phyloP scores from a whole-genome alignment of 2,113 vertebrate genomes.

The Dendrocopos noguchii region DNA sequence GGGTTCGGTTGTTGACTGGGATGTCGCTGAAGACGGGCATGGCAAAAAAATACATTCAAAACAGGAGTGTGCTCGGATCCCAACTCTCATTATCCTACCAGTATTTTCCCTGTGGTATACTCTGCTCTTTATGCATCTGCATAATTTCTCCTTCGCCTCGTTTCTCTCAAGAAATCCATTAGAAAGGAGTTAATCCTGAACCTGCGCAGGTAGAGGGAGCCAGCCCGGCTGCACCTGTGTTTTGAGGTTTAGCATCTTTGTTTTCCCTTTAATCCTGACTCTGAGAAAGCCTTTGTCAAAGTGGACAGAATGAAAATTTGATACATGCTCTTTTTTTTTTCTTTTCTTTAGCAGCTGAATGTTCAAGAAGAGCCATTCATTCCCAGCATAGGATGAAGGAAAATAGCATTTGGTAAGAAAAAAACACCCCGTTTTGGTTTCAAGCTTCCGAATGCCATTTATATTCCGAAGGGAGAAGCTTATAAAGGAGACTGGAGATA shows the following conservation, averaged over 20 bases:
- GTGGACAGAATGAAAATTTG: conserved; percentile 24
- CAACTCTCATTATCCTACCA: conserved; percentile 1
- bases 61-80: neutral
- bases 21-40: neutral
- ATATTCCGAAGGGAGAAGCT: neutral
- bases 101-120: neutral
- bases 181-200: neutral
- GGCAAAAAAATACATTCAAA: neutral
- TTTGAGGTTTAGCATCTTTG: neutral
- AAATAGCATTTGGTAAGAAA: conserved; percentile 64
- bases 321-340: conserved; percentile 10
- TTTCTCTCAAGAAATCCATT: conserved; percentile 43
- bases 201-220: neutral
- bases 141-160: conserved; percentile 31
- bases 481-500: neutral
- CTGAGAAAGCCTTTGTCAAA: conserved; percentile 13
- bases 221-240: neutral
- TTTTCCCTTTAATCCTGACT: conserved; percentile 1
- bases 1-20: neutral
- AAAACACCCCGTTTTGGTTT: neutral
- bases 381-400: conserved; percentile 39
- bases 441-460: conserved; percentile 25
- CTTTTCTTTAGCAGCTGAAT: conserved; percentile 52
- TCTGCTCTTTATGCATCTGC: conserved; percentile 12
- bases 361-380: conserved; percentile 35